Base-by-base conservation (phyloP, 2,113 vertebrate genomes). In the Eurystomus gularis region DNA sequence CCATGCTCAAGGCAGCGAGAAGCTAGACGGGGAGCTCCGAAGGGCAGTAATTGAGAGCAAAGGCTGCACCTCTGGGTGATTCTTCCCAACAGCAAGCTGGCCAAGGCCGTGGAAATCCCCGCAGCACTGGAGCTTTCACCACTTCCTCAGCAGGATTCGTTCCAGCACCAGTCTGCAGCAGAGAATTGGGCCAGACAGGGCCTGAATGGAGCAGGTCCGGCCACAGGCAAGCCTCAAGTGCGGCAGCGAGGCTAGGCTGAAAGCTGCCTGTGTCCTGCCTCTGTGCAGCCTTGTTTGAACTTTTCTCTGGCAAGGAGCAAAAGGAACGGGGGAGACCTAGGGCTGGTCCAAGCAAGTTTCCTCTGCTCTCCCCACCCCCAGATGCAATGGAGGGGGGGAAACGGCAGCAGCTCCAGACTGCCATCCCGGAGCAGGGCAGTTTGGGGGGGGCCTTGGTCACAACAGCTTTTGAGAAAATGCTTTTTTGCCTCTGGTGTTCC, bases 181-280 rank as follows among this genome's bases (percentile, higher is more conserved):
- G 91, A 73, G 82, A 70, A 86, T 18, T 0, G 1, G 69, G 88
- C 64, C 70, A 80, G 92, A 76, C 52, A 3, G 65, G 75, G 68
- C 76, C 57, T 84, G 94, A 92, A 42, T 0, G 0, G 65, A 94
- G 88, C 7, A 21, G 69, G 76, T 96, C 86, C 2, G 8, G 90
- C 85, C 90, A 51, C 93, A 86, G 88, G 69, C 73, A 3, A 86
- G 86, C 79, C 90, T 71, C 55, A 29, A 85, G 90, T 6, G 0
- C 12, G 13, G 92, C 77, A 58, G 72, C 60, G 26, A 29, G 73
- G 49, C 82, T 68, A 69, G 61, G 82, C 86, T 96, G 93, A 96
- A 96, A 94, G 93, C 88, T 54, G 95, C 84, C 65, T 96, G 94
- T 96, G 88, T 97, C 95, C 95, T 88, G 95, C 92, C 86, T 94